These are phyloP conservation scores for Scomberomorus guttatus DNA, from an alignment of 2,797 vertebrate species.

Conservation along the genomic window DNA sequence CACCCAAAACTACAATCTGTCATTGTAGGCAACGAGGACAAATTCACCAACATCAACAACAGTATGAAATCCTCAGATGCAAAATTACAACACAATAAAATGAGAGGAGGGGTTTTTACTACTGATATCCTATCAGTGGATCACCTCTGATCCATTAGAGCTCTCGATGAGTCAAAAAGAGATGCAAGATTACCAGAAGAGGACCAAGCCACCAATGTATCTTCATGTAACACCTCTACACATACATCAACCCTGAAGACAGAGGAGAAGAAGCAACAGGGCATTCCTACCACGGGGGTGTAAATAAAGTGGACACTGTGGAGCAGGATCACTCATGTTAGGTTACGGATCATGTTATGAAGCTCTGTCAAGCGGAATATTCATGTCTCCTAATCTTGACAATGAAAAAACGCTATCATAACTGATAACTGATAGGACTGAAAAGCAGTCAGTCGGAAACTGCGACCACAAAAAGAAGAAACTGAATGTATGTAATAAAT, in stretches of 20 bases:
- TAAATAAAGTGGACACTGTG: constrained; percentile 15
- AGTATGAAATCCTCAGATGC: not conserved
- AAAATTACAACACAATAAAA: not conserved
- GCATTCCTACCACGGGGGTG: constrained; percentile 1
- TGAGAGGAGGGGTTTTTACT: not conserved
- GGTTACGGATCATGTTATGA: constrained; percentile 4
- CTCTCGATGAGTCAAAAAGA: not conserved
- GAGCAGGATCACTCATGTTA: constrained; percentile 30
- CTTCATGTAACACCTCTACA: not conserved
- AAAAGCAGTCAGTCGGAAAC: too few species aligned
- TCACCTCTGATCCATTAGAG: not conserved
- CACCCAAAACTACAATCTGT: not conserved
- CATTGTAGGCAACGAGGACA: not conserved
- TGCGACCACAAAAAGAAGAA: too few species aligned
- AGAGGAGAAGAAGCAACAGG: constrained; percentile 6
- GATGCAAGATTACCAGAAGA: not conserved
- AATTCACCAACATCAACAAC: not conserved
- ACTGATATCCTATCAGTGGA: not conserved
- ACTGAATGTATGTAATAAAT: too few species aligned
- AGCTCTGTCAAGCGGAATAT: constrained; percentile 38
- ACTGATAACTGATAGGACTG: not conserved
- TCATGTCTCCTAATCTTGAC: constrained; percentile 10
- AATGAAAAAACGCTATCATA: constrained; percentile 3
- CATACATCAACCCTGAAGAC: constrained; percentile 1
- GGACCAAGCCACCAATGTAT: not conserved